These are phyloP conservation scores for Patella ulyssiponensis DNA, from an alignment of 2,888 invertebrate genomes.

Conservation along the genomic window DNA sequence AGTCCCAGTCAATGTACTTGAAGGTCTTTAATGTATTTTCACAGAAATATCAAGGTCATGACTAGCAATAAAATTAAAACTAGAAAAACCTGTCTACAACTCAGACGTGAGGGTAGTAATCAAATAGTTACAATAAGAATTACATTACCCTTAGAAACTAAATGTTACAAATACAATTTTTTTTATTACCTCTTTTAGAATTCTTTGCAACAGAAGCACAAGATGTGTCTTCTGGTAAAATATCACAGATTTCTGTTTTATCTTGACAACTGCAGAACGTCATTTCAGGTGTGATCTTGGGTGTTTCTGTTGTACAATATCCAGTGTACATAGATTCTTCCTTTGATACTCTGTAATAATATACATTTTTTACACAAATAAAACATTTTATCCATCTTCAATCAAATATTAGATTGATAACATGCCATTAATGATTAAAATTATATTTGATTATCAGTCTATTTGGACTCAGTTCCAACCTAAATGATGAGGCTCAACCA, in stretches of 20 bases:
- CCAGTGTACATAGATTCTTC: conserved; percentile 40
- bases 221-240: neutral
- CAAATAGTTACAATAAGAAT: too few species aligned
- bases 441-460: neutral
- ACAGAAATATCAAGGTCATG: neutral
- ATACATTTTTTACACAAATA: neutral
- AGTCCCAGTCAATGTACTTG: neutral
- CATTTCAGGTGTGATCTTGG: neutral
- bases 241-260: conserved; percentile 29
- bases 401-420: too few species aligned
- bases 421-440: neutral
- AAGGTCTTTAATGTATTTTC: neutral
- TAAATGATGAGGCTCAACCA: too few species aligned
- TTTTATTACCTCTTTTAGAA: too few species aligned
- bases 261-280: conserved; percentile 31
- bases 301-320: conserved; percentile 25
- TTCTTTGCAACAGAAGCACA: neutral
- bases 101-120: too few species aligned
- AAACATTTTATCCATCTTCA: too few species aligned
- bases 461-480: neutral
- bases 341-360: conserved; percentile 33
- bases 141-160: too few species aligned
- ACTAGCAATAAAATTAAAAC: too few species aligned
- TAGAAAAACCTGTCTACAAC: too few species aligned
- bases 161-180: neutral